Base-by-base conservation (phyloP, 2,888 invertebrate genomes). In the Dyspetes luteomarginatus region DNA sequence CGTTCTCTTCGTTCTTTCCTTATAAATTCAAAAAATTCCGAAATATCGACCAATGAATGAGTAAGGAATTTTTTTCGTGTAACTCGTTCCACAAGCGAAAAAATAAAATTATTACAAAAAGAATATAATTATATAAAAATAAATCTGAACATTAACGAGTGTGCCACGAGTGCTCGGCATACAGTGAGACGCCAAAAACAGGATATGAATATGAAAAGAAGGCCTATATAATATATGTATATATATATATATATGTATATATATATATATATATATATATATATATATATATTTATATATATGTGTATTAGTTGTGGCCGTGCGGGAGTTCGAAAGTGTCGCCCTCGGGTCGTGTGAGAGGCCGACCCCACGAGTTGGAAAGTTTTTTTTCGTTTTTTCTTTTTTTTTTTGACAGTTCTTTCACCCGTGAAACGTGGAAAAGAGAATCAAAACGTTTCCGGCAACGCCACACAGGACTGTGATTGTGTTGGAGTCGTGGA, bases 271-370 rank as follows among this genome's bases (percentile, higher is more conserved):
- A 36, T 28, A 28, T 28, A 28, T 3, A 3, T 30, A 3, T 30
- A 3, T 30, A 30, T 43, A 1, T 45, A 45, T 48, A 48, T 48
- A 48, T 48, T 15, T 48, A 15, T 15, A 48, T 48, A 19, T 48
- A 15, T 22, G 26, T 48, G 56, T 73, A 28, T 50, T 55, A 55
- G 62, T 45, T 64, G 45, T 24, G 17, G 9, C 52, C 22, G 62
- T 69, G 79, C 68, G 64, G 79, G 72, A 69, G 68, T 82, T 76
- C 56, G 76, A 82, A 80, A 76, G 79, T 73, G 65, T 68, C 80
- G 78, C 48, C 65, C 71, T 41, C 82, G 71, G 60, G 26, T 55
- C 69, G 72, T 22, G n/a, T 24, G 45, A n/a, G 69, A 36, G 43
- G 22, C 30, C 22, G 52, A 69, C 56, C 65, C 60, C 45, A 74